Conservation (phyloP, 2,888 invertebrate genomes). For the Girardia tigrina region DNA sequence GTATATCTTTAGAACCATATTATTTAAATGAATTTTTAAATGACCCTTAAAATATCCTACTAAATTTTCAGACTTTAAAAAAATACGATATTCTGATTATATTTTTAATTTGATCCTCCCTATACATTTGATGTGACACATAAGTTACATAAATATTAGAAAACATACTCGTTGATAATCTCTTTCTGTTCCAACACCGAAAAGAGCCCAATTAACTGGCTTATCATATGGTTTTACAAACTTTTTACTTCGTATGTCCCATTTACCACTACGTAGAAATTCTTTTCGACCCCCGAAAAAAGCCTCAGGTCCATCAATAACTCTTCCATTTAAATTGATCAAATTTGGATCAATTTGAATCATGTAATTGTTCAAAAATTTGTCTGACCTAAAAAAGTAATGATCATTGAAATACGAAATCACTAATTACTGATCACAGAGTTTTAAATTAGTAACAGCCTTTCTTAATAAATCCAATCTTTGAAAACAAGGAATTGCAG, state of each 20-base stretch:
- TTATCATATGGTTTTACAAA: slow-evolving; percentile 13
- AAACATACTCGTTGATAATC: slow-evolving; percentile 3
- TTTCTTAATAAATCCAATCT: slow-evolving; percentile 13
- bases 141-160: no score
- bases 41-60: no score
- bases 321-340: not conserved
- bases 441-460: not conserved
- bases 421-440: not conserved
- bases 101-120: no score
- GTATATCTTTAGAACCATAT: no score
- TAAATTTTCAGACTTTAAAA: no score
- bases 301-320: not conserved
- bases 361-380: not conserved
- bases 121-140: no score
- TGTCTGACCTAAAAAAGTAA: not conserved
- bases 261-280: not conserved
- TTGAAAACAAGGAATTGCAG: slow-evolving; percentile 30
- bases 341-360: not conserved
- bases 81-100: no score
- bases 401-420: not conserved
- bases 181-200: not conserved
- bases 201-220: not conserved
- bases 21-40: no score
- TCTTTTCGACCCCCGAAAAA: not conserved
- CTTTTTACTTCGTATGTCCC: slow-evolving; percentile 13